Evolutionary conservation across 2,113 vertebrate species (phyloP).

Genomic region (Pagrus major): DNA sequence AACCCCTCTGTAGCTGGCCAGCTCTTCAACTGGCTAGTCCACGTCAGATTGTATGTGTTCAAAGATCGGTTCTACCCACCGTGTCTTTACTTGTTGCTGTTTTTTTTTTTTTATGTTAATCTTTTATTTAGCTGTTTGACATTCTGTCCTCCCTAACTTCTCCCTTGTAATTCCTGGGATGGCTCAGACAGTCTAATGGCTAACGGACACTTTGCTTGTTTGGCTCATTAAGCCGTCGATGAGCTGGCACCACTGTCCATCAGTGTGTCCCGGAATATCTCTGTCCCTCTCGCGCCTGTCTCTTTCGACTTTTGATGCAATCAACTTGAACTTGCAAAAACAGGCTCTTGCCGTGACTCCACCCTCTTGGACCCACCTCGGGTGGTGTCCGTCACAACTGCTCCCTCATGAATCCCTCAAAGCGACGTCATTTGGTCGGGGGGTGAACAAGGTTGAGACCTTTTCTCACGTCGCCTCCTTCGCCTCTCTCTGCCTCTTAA

Average conservation of each 20-base stretch:
- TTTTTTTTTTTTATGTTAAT: constrained; percentile 20
- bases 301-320: constrained; percentile 58
- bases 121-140: constrained; percentile 19
- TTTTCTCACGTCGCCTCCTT: constrained; percentile 31
- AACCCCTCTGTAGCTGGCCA: constrained; percentile 48
- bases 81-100: constrained; percentile 31
- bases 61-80: constrained; percentile 10
- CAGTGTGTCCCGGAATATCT: constrained; percentile 23
- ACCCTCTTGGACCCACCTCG: constrained; percentile 10
- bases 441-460: constrained; percentile 14
- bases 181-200: constrained; percentile 32
- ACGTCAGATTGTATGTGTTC: constrained; percentile 32
- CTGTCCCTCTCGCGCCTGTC: constrained; percentile 18
- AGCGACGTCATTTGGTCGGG: constrained; percentile 19
- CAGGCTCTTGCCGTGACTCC: constrained; percentile 26
- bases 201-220: constrained; percentile 30
- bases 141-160: neutral
- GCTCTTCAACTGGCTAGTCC: constrained; percentile 6
- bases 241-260: constrained; percentile 34
- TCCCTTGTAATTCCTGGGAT: constrained; percentile 25
- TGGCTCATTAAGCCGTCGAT: constrained; percentile 45
- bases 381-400: constrained; percentile 13
- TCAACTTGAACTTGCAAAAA: constrained; percentile 32
- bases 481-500: constrained; percentile 77
- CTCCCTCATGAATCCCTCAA: constrained; percentile 21